phyloP scores from a whole-genome alignment of 1,140 invertebrate genomes.

The Ips nitidus region DNA sequence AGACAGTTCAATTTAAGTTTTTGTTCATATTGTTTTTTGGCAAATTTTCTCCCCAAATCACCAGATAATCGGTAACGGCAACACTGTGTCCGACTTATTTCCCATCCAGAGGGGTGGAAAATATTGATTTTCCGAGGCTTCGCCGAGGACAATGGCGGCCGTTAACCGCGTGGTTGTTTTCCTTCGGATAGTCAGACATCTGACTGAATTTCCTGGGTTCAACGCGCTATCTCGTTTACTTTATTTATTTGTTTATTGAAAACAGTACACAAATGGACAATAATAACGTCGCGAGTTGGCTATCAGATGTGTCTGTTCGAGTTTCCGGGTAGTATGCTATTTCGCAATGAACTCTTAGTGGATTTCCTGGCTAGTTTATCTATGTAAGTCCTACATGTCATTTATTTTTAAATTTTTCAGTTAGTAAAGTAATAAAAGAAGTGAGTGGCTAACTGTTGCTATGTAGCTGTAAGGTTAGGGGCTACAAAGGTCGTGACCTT shows the following conservation, averaged over 20 bases:
- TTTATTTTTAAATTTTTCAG: no score
- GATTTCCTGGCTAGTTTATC: not conserved
- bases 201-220: conserved; percentile 6
- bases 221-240: conserved; percentile 7
- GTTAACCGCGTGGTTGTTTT: conserved; percentile 15
- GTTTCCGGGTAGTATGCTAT: not conserved
- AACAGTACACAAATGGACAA: conserved; percentile 9
- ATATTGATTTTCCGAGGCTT: conserved; percentile 5
- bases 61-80: no score
- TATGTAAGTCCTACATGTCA: not conserved
- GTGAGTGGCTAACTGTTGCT: no score
- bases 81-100: no score
- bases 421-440: no score
- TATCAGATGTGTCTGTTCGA: conserved; percentile 6
- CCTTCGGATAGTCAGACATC: not conserved
- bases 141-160: conserved; percentile 5
- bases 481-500: no score
- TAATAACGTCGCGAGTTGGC: not conserved
- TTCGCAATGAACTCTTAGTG: not conserved
- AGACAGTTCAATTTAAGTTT: no score
- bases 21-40: no score
- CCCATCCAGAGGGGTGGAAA: not conserved
- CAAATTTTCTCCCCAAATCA: no score
- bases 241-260: conserved; percentile 9
- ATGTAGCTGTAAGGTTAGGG: no score